Conservation (phyloP, 1,140 invertebrate species). For the Propsilocerus akamusi region DNA sequence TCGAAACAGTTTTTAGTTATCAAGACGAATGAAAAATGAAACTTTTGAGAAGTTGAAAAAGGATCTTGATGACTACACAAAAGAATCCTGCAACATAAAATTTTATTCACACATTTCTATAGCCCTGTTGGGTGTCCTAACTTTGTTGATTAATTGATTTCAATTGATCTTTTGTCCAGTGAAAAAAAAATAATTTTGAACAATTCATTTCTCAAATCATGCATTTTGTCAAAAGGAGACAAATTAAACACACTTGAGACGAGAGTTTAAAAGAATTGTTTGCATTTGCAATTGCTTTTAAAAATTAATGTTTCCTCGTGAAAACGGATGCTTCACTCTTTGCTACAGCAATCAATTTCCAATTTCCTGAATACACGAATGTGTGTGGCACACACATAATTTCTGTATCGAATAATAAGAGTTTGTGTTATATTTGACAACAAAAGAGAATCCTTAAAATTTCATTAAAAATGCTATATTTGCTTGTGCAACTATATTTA, state of each 20-base stretch:
- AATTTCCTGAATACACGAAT: too few relatives aligned
- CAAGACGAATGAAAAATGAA: neutral
- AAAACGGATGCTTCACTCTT: too few relatives aligned
- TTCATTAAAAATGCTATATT: too few relatives aligned
- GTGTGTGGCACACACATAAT: too few relatives aligned
- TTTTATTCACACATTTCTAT: neutral
- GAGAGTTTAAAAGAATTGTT: too few relatives aligned
- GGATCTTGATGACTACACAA: neutral
- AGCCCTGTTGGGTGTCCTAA: neutral
- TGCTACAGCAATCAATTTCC: too few relatives aligned
- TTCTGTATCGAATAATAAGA: too few relatives aligned
- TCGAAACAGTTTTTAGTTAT: neutral
- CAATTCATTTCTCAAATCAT: neutral
- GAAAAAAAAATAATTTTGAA: neutral
- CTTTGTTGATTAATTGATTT: neutral
- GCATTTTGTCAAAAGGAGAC: neutral
- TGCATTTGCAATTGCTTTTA: too few relatives aligned
- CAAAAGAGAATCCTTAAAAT: too few relatives aligned
- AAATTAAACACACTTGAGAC: neutral
- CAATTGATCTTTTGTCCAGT: neutral
- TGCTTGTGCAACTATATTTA: too few relatives aligned
- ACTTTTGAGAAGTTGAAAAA: neutral
- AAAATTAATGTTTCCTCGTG: too few relatives aligned
- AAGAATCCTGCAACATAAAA: neutral
- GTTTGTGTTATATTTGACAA: too few relatives aligned